Conservation (phyloP, 2,113 vertebrate species). For the Stigmatopora nigra region DNA sequence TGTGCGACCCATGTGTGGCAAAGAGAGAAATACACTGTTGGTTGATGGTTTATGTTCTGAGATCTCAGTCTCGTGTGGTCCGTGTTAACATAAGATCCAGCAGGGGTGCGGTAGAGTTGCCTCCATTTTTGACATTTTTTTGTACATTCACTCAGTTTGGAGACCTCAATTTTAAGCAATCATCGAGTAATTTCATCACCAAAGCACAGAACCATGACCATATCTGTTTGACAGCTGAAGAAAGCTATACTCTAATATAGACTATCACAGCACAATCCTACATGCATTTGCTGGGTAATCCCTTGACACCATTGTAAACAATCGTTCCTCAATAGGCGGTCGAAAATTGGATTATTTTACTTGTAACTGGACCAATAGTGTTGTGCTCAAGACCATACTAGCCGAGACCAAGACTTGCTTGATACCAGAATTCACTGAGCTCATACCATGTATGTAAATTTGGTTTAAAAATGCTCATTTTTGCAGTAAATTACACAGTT, state of each 20-base stretch:
- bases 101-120: slow-evolving; percentile 50
- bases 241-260: slow-evolving; percentile 42
- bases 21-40: slow-evolving; percentile 6
- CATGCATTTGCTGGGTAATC: slow-evolving; percentile 17
- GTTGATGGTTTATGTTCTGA: slow-evolving; percentile 45
- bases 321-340: not conserved
- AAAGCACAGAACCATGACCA: not conserved
- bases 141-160: slow-evolving; percentile 54
- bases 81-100: slow-evolving; percentile 55
- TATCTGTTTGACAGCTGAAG: slow-evolving; percentile 49
- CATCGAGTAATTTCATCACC: not conserved
- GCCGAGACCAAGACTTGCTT: too few relatives aligned
- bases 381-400: too few relatives aligned
- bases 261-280: slow-evolving; percentile 22
- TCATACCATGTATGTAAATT: too few relatives aligned
- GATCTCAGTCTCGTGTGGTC: slow-evolving; percentile 37
- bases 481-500: too few relatives aligned
- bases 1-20: not conserved
- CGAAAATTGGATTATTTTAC: slow-evolving; percentile 1
- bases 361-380: slow-evolving; percentile 7
- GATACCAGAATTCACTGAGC: too few relatives aligned
- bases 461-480: too few relatives aligned
- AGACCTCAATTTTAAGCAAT: slow-evolving; percentile 35
- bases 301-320: slow-evolving; percentile 2
- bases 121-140: slow-evolving; percentile 37